phyloP scores from a whole-genome alignment of 2,797 vertebrate genomes.

The Danio jaintianensis region DNA sequence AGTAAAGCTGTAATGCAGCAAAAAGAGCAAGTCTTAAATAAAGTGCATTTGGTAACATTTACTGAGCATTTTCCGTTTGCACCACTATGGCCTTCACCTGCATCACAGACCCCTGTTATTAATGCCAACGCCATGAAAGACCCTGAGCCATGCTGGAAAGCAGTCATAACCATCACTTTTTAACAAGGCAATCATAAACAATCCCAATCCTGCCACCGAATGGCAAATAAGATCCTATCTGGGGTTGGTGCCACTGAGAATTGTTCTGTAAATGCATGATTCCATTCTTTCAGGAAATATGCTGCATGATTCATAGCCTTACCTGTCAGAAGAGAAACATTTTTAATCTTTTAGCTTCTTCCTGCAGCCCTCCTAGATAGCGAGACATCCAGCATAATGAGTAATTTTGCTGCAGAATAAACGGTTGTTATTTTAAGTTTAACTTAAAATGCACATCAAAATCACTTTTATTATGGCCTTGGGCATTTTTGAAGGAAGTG shows the following conservation, averaged over 20 bases:
- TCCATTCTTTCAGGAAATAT: slow-evolving; percentile 63
- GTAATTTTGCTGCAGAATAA: slow-evolving; percentile 37
- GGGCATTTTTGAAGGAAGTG: slow-evolving; percentile 31
- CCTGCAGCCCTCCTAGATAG: slow-evolving; percentile 28
- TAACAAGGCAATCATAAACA: slow-evolving; percentile 62
- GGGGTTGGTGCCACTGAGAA: slow-evolving; percentile 49
- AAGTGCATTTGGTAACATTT: slow-evolving; percentile 22
- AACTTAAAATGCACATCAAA: slow-evolving; percentile 44
- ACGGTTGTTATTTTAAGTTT: slow-evolving; percentile 44
- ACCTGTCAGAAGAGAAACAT: slow-evolving; percentile 61
- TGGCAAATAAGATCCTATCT: slow-evolving; percentile 52
- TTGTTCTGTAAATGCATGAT: slow-evolving; percentile 66
- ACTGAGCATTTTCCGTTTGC: slow-evolving; percentile 20
- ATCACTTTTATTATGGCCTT: slow-evolving; percentile 40
- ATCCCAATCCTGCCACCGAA: slow-evolving; percentile 38
- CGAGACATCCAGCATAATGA: neutral
- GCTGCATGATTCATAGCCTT: slow-evolving; percentile 62
- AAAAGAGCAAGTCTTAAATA: slow-evolving; percentile 8
- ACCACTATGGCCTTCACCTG: slow-evolving; percentile 1
- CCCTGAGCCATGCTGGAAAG: slow-evolving; percentile 43
- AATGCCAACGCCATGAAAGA: slow-evolving; percentile 44
- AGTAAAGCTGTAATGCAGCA: neutral
- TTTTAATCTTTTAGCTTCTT: slow-evolving; percentile 64
- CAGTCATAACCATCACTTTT: slow-evolving; percentile 51
- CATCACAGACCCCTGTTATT: slow-evolving; percentile 31